Evolutionary conservation across 2,113 vertebrate genomes (phyloP).

Genomic region (Entomyzon cyanotis): DNA sequence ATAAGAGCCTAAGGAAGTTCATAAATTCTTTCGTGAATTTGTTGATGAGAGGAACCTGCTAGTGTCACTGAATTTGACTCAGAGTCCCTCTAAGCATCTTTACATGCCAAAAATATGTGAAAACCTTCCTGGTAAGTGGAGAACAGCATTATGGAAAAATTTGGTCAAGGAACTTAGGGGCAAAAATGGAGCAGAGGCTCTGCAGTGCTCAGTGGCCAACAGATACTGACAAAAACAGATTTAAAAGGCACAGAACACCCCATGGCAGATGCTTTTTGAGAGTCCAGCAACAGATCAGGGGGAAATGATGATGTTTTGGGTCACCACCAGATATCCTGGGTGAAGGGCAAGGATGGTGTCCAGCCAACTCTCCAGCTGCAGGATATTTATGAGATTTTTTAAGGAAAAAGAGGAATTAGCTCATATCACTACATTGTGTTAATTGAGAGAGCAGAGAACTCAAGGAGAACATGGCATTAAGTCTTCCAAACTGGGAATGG

Average conservation of each 20-base stretch:
- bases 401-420: not conserved
- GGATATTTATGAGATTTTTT: not conserved
- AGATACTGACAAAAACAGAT: not conserved
- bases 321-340: not conserved
- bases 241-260: not conserved
- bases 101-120: not conserved
- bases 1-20: not conserved
- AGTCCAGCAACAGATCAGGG: not conserved
- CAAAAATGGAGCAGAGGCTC: not conserved
- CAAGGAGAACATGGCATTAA: not conserved
- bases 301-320: not conserved
- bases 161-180: not conserved
- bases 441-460: not conserved
- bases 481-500: not conserved
- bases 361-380: not conserved
- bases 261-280: not conserved
- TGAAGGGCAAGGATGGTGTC: not conserved
- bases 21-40: not conserved
- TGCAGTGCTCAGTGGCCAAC: not conserved
- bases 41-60: not conserved
- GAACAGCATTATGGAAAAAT: not conserved
- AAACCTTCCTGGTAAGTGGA: not conserved
- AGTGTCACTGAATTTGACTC: not conserved
- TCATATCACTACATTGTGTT: rapidly evolving
- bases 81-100: not conserved